Evolutionary conservation across 2,888 invertebrate genomes (phyloP).

Genomic region (Meteorus cinctellus): DNA sequence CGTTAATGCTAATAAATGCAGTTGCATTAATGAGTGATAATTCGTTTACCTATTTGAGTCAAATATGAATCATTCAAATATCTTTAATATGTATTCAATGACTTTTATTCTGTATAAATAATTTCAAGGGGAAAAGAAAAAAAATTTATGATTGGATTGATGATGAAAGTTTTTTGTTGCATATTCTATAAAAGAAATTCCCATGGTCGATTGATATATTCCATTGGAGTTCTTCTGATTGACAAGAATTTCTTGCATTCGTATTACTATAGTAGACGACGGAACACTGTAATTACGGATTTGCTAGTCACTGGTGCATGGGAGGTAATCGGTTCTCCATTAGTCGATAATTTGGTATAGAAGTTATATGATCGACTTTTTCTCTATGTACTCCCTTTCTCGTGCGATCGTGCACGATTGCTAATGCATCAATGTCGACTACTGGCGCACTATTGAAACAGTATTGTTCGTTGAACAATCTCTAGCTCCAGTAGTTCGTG

Average conservation of each 20-base stretch:
- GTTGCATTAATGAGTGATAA: background rate
- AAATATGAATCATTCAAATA: too few species aligned
- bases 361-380: constrained; percentile 7
- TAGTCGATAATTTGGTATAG: constrained; percentile 29
- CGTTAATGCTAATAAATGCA: background rate
- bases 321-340: constrained; percentile 31
- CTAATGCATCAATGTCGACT: constrained; percentile 36
- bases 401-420: constrained; percentile 20
- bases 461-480: constrained; percentile 38
- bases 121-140: too few species aligned
- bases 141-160: too few species aligned
- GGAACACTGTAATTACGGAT: constrained; percentile 25
- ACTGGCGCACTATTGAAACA: constrained; percentile 7
- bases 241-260: background rate
- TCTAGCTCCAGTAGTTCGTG: constrained; percentile 27
- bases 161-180: too few species aligned
- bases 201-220: too few species aligned
- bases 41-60: too few species aligned
- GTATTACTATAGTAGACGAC: background rate
- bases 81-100: too few species aligned
- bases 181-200: too few species aligned
- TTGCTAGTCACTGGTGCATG: constrained; percentile 21
- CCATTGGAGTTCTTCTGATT: background rate
- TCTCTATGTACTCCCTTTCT: background rate
- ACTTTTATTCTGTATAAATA: too few species aligned